Conservation (phyloP, 2,797 vertebrate genomes). For the Centroberyx gerrardi region DNA sequence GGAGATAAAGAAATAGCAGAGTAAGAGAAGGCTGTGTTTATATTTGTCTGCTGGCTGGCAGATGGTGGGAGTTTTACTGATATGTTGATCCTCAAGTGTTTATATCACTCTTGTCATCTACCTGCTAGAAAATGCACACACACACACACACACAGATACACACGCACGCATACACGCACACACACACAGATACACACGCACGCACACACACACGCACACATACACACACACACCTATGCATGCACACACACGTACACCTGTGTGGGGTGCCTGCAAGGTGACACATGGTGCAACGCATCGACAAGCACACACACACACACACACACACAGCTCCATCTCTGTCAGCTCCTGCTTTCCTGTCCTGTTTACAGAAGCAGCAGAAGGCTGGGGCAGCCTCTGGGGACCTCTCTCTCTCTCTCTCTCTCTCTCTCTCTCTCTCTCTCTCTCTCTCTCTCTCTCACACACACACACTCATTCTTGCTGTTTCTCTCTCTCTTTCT, state of each 20-base stretch:
- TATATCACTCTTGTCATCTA: slow-evolving; percentile 67
- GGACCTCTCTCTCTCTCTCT: slow-evolving; percentile 19
- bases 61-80: slow-evolving; percentile 71
- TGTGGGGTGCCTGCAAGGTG: slow-evolving; percentile 32
- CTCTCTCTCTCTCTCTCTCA: neutral
- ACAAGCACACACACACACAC: neutral
- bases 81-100: slow-evolving; percentile 70
- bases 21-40: slow-evolving; percentile 65
- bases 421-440: neutral
- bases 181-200: slow-evolving; percentile 19
- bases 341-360: slow-evolving; percentile 49
- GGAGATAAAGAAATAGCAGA: slow-evolving; percentile 70
- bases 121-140: slow-evolving; percentile 43
- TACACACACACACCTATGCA: neutral
- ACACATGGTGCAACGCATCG: slow-evolving; percentile 35
- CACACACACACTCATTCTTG: neutral
- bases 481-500: neutral
- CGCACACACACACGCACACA: neutral
- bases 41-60: slow-evolving; percentile 65
- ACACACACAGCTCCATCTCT: slow-evolving; percentile 35
- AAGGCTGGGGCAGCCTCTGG: slow-evolving; percentile 54
- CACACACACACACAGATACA: neutral
- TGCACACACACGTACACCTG: neutral
- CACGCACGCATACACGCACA: slow-evolving; percentile 15
- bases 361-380: slow-evolving; percentile 54